Percentiles rank a stretch among this genome's conserved stretches.
Conservation (phyloP, 2,888 invertebrate genomes). For the Hipparchia semele region DNA sequence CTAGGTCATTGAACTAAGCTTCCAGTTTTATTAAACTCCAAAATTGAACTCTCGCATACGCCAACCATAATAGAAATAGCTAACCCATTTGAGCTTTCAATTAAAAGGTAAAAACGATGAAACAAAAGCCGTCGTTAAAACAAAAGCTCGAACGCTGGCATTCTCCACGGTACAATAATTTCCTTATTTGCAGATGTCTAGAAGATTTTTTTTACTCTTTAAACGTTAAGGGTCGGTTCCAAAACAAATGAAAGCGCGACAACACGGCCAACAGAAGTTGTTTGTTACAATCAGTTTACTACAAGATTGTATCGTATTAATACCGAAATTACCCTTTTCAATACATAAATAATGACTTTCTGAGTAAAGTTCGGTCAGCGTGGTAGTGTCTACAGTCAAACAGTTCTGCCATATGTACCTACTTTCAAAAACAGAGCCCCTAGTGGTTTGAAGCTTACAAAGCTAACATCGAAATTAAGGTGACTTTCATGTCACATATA, state of each 20-base stretch:
- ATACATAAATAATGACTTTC: no score
- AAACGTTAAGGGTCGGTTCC: constrained; percentile 5
- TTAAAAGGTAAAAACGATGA: constrained; percentile 64
- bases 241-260: not conserved
- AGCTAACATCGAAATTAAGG: no score
- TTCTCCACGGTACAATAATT: constrained; percentile 70
- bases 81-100: constrained; percentile 63
- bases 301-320: no score
- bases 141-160: constrained; percentile 65
- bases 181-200: constrained; percentile 74
- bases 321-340: no score
- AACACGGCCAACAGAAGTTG: not conserved
- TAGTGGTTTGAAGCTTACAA: no score
- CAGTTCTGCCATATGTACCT: no score
- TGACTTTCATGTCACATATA: no score
- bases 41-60: not conserved
- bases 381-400: no score
- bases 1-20: not conserved
- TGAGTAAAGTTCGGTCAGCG: no score
- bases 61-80: constrained; percentile 33
- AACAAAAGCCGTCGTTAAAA: constrained; percentile 65
- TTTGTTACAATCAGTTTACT: no score
- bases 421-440: no score
- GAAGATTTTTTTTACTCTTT: constrained; percentile 52
- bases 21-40: constrained; percentile 7